Conservation (phyloP, 1,140 invertebrate genomes). For the Gonioctena quinquepunctata region DNA sequence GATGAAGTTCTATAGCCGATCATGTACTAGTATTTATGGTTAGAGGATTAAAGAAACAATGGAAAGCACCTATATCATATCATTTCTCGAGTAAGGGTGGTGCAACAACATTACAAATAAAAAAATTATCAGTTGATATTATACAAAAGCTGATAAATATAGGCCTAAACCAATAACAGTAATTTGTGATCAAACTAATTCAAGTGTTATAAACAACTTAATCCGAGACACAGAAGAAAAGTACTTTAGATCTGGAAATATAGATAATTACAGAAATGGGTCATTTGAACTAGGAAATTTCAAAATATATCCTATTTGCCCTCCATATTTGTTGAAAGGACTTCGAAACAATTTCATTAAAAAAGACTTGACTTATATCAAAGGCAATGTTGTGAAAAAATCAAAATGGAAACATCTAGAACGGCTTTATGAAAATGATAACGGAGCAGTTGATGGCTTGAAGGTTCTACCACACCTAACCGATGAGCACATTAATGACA, state of each 20-base stretch:
- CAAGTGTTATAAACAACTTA: not conserved
- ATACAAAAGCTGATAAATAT: not conserved
- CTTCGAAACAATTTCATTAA: too few relatives aligned
- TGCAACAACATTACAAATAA: not conserved
- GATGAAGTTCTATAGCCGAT: not conserved
- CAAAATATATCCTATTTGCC: too few relatives aligned
- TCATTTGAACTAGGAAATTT: not conserved
- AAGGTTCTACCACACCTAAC: not conserved
- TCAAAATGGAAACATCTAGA: too few relatives aligned
- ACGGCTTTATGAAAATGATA: not conserved
- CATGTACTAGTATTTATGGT: not conserved
- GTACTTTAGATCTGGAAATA: not conserved
- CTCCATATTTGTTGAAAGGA: too few relatives aligned
- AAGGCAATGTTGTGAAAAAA: too few relatives aligned
- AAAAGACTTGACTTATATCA: too few relatives aligned
- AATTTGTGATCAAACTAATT: not conserved
- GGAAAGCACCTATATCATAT: not conserved
- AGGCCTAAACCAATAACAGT: not conserved
- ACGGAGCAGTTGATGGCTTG: not conserved
- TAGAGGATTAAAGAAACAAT: not conserved
- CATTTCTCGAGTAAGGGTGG: not conserved
- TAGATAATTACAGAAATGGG: not conserved
- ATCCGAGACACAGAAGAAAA: not conserved
- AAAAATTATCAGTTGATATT: not conserved
- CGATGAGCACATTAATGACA: not conserved